Evolutionary conservation across 2,888 invertebrate species (phyloP).

Genomic region (Apantesis nais): DNA sequence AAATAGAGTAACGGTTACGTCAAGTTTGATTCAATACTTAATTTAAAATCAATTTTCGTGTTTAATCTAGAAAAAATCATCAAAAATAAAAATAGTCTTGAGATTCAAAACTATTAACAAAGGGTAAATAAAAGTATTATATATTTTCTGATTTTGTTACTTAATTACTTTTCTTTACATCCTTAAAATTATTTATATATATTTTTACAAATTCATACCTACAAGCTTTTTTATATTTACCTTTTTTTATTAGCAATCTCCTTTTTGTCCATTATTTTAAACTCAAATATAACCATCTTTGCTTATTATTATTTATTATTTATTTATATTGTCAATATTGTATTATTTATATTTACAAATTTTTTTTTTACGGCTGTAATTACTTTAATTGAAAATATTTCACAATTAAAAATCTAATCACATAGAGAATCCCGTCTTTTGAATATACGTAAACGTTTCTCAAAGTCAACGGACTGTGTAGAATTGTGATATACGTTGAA

Average conservation of each 20-base stretch:
- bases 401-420: background rate
- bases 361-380: too few relatives aligned
- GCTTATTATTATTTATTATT: too few relatives aligned
- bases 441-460: background rate
- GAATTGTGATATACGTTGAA: conserved; percentile 7
- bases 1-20: background rate
- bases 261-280: too few relatives aligned
- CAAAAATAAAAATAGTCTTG: too few relatives aligned
- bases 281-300: too few relatives aligned
- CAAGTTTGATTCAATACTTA: background rate
- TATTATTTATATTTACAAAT: background rate
- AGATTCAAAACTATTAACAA: background rate
- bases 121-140: too few relatives aligned
- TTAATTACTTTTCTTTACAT: too few relatives aligned
- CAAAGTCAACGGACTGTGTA: background rate
- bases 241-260: too few relatives aligned
- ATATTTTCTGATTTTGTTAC: too few relatives aligned
- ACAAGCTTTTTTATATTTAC: too few relatives aligned
- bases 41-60: background rate
- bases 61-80: conserved; percentile 10
- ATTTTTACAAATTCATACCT: too few relatives aligned
- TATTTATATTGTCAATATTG: background rate
- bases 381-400: background rate
- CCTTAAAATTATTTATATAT: too few relatives aligned
- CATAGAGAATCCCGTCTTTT: background rate